Base-by-base conservation (phyloP, 2,113 vertebrate species). In the Ctenodactylus gundi region DNA sequence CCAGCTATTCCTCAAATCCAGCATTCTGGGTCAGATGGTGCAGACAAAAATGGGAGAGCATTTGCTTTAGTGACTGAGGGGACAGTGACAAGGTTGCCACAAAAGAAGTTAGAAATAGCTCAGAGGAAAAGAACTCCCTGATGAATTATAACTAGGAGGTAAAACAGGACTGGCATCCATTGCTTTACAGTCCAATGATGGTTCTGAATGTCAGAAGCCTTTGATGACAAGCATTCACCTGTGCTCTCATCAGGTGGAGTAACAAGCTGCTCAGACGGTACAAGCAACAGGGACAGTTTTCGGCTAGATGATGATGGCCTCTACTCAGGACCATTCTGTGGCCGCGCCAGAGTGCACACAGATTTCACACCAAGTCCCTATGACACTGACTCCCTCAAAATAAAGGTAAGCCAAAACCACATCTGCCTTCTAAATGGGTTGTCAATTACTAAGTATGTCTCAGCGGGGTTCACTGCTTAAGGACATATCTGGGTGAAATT, bases 361-460 rank as follows among this genome's bases (percentile, higher is more conserved):
- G 99, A 99, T 93, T 99, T 99, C 93, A 98, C 98, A 1, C 99
- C 99, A 1, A 99, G 99, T 83, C 99, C 99, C 0, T 99, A 99
- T 0, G 99, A 99, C 95, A 99, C 98, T 0, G 99, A 99, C 68
- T 99, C 99, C 18, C 98, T 99, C 85, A 99, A 98, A 98, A 99
- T 99, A 92, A 99, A 99, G 99, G 99, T 99, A 95, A 46, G 93
- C 4, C n/a, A n/a, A 25, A 12, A 25, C 39, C 46, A 29, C 23
- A 10, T 34, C 4, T 57, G 12, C 41, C 15, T 85, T 34, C 18
- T n/a, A 27, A 41, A 25, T 76, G 57, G 23, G 29, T 44, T 85
- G 20, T 49, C 46, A 73, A 70, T 29, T 34, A 18, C 53, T 88
- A 15, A 12, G 4, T 36, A 68, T 72, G 53, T 21, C 21, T 91